Conservation (phyloP, 2,888 invertebrate species). For the Machimus atricapillus region DNA sequence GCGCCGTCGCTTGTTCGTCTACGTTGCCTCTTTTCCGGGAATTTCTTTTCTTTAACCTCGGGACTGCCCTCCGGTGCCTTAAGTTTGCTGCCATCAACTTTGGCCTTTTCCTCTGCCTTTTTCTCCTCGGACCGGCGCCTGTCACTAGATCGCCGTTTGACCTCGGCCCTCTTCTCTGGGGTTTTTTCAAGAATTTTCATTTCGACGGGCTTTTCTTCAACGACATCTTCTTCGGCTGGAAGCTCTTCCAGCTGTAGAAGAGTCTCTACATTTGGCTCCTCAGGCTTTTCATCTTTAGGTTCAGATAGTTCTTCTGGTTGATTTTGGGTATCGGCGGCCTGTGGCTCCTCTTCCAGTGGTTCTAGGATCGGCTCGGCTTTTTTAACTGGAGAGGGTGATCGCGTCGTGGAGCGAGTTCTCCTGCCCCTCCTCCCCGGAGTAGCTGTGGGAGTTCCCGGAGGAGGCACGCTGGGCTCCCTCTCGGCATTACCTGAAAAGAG, state of each 20-base stretch:
- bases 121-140: neutral
- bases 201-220: neutral
- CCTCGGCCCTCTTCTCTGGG: neutral
- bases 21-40: neutral
- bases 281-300: constrained; percentile 22
- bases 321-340: neutral
- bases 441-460: constrained; percentile 37
- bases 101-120: neutral
- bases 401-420: constrained; percentile 58
- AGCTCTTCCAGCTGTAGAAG: neutral
- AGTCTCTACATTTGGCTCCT: constrained; percentile 40
- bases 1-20: neutral
- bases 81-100: neutral
- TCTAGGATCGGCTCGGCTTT: constrained; percentile 55
- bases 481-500: constrained; percentile 12
- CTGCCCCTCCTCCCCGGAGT: constrained; percentile 58
- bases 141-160: neutral
- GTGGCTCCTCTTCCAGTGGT: constrained; percentile 53
- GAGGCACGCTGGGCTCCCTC: constrained; percentile 38
- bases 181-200: neutral
- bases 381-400: constrained; percentile 57
- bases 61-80: constrained; percentile 41
- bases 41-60: constrained; percentile 1
- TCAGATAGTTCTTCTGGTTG: neutral
- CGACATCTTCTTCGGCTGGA: neutral